Conservation (phyloP, 2,113 vertebrate genomes). For the Oxyura jamaicensis region DNA sequence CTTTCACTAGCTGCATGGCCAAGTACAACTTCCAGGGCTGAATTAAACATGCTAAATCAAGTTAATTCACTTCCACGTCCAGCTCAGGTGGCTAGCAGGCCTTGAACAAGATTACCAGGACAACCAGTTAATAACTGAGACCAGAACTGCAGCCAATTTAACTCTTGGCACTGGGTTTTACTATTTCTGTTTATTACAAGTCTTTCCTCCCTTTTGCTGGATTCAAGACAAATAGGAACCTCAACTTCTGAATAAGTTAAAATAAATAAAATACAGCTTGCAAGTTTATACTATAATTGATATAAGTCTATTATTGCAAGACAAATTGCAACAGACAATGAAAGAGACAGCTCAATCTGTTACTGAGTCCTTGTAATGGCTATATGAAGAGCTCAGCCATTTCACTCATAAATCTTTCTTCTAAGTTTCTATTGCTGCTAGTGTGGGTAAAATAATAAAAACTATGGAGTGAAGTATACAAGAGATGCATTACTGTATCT, state of each 20-base stretch:
- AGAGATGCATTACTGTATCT: neutral
- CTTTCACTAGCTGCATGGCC: neutral
- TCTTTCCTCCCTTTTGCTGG: neutral
- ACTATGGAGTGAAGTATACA: neutral
- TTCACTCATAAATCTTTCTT: constrained; percentile 38
- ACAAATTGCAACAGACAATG: constrained; percentile 45
- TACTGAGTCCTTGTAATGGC: constrained; percentile 40
- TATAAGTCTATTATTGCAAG: constrained; percentile 57
- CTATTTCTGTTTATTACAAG: neutral
- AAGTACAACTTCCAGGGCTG: neutral
- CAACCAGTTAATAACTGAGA: neutral
- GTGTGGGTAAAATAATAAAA: constrained; percentile 56
- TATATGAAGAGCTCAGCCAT: constrained; percentile 16
- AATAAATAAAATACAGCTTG: neutral
- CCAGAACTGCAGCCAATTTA: neutral
- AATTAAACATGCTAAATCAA: constrained; percentile 31
- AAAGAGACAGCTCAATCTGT: constrained; percentile 62
- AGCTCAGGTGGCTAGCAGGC: constrained; percentile 45
- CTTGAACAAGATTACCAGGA: neutral
- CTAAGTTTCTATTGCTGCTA: neutral
- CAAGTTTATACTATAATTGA: constrained; percentile 37
- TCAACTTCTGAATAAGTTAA: constrained; percentile 13
- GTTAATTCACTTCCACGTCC: neutral
- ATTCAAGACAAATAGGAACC: neutral
- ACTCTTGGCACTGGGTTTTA: neutral